A percentile compares a stretch with the other conserved stretches of the same genome.
Evolutionary conservation across 2,113 vertebrate genomes (phyloP).

Genomic region (Trichomycterus rosablanca): DNA sequence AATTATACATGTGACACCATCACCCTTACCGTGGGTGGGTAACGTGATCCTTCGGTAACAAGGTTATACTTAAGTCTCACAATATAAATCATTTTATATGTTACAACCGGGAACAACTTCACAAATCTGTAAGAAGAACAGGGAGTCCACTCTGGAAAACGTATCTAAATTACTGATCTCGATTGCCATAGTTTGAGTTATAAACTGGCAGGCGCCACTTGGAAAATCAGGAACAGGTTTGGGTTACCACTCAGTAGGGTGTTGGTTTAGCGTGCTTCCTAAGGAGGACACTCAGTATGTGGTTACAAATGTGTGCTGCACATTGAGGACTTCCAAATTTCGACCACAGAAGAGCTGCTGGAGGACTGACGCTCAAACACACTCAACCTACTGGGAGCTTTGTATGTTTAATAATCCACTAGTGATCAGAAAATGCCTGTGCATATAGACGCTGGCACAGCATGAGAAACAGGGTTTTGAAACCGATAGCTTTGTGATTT

Average conservation of each 20-base stretch:
- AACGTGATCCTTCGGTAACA: no score
- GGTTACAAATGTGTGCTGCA: slow-evolving; percentile 14
- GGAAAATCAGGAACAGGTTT: slow-evolving; percentile 9
- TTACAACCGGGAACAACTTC: slow-evolving; percentile 38
- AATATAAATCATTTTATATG: slow-evolving; percentile 36
- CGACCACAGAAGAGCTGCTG: no score
- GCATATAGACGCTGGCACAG: no score
- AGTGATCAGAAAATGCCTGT: no score
- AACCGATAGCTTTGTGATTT: no score
- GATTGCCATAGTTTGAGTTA: slow-evolving; percentile 14
- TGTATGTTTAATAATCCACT: no score
- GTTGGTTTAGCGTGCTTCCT: slow-evolving; percentile 17
- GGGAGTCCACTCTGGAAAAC: slow-evolving; percentile 37
- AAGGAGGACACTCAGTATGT: slow-evolving; percentile 23
- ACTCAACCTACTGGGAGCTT: no score
- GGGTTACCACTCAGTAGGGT: slow-evolving; percentile 4
- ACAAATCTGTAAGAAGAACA: slow-evolving; percentile 41
- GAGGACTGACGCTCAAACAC: no score
- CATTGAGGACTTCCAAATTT: slow-evolving; percentile 17
- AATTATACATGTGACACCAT: slow-evolving; percentile 2
- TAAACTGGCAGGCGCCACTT: slow-evolving; percentile 6
- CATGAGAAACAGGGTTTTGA: no score
- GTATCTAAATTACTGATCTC: slow-evolving; percentile 12
- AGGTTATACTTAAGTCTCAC: background rate
- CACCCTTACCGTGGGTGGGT: background rate